Conservation (phyloP, 2,888 invertebrate genomes). For the Amphipyra berbera region DNA sequence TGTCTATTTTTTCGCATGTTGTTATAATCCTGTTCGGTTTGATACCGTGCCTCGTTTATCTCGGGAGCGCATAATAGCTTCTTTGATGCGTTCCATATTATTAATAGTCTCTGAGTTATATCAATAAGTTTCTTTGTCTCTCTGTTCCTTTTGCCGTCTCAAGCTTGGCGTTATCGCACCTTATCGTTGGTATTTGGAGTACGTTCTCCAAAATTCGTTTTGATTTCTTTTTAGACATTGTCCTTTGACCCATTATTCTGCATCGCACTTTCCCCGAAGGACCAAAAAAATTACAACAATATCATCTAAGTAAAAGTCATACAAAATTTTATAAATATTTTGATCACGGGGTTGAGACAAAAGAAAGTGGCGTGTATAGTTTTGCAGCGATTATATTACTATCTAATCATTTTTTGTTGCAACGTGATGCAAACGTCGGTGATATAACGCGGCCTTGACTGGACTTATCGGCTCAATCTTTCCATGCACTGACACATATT, state of each 20-base stretch:
- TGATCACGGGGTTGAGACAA: slow-evolving; percentile 20
- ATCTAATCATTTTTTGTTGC: slow-evolving; percentile 79
- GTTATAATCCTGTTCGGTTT: slow-evolving; percentile 46
- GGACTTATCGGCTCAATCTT: slow-evolving; percentile 76
- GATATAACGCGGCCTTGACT: slow-evolving; percentile 80
- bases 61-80: slow-evolving; percentile 54
- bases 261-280: not conserved
- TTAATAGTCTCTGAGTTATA: slow-evolving; percentile 44
- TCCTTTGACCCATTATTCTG: slow-evolving; percentile 7
- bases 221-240: slow-evolving; percentile 2
- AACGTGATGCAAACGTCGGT: slow-evolving; percentile 71
- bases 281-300: not conserved
- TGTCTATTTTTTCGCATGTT: slow-evolving; percentile 40
- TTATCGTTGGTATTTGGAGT: slow-evolving; percentile 15
- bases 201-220: slow-evolving; percentile 3
- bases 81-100: slow-evolving; percentile 59
- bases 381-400: slow-evolving; percentile 63
- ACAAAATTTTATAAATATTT: slow-evolving; percentile 4
- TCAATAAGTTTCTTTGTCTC: slow-evolving; percentile 60
- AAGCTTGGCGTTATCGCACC: slow-evolving; percentile 20
- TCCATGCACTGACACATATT: slow-evolving; percentile 73
- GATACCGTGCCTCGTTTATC: slow-evolving; percentile 58
- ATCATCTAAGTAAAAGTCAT: not conserved
- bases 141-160: slow-evolving; percentile 44
- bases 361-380: slow-evolving; percentile 49